Evolutionary conservation across 2,797 vertebrate species (phyloP).

Genomic region (Falco peregrinus): DNA sequence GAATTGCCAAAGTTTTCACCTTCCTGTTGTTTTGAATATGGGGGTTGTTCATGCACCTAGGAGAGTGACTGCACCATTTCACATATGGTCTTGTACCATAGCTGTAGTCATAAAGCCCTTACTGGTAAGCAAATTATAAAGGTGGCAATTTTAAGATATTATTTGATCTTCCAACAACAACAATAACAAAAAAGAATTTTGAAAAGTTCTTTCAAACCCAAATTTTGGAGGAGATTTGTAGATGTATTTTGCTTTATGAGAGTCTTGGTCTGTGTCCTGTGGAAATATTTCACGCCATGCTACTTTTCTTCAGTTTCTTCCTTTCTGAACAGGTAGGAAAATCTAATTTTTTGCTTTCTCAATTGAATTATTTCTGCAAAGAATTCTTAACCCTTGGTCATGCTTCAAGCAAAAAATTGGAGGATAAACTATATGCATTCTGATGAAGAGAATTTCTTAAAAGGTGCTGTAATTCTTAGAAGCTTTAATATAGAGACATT

Average conservation of each 20-base stretch:
- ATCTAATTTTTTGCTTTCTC: background rate
- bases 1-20: background rate
- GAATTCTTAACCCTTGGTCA: background rate
- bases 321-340: background rate
- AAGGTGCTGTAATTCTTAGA: background rate
- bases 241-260: background rate
- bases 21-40: background rate
- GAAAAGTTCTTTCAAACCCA: background rate
- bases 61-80: background rate
- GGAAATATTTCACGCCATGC: background rate
- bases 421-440: background rate
- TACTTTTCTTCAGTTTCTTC: background rate
- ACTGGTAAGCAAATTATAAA: background rate
- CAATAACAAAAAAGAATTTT: background rate
- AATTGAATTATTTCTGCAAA: background rate
- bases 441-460: background rate
- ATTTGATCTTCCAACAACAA: background rate
- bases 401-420: background rate
- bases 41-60: background rate
- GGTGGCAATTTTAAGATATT: background rate
- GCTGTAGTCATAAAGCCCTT: background rate
- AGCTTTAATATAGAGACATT: background rate
- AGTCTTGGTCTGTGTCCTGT: background rate
- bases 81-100: background rate
- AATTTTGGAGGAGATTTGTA: background rate